Evolutionary conservation across 2,888 invertebrate species (phyloP).

Genomic region (Entomobrya proxima): DNA sequence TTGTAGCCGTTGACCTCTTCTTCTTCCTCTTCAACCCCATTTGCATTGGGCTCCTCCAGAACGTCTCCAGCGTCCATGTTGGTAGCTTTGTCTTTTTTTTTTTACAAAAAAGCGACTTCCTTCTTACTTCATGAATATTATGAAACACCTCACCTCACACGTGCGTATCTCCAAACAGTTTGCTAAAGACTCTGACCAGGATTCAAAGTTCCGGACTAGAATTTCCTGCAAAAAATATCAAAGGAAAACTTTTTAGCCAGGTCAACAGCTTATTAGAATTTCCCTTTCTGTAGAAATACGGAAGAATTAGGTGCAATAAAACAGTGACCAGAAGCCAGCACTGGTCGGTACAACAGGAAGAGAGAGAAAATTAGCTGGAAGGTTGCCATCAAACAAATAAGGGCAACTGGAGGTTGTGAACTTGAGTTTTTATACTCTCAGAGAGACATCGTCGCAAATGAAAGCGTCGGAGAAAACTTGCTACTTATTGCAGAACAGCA

Average conservation of each 20-base stretch:
- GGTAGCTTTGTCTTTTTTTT: not conserved
- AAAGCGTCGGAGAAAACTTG: slow-evolving; percentile 6
- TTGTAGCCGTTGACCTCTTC: slow-evolving; percentile 26
- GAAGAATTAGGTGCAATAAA: not conserved
- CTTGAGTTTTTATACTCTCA: slow-evolving; percentile 57
- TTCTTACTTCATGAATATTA: slow-evolving; percentile 16
- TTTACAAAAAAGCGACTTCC: not conserved
- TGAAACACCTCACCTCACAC: not conserved
- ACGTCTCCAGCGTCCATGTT: slow-evolving; percentile 35
- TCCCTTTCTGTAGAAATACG: not conserved
- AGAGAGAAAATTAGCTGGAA: not conserved
- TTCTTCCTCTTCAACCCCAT: slow-evolving; percentile 16
- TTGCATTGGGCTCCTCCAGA: not conserved
- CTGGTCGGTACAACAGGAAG: slow-evolving; percentile 27
- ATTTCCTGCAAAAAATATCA: not conserved
- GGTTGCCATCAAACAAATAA: slow-evolving; percentile 45
- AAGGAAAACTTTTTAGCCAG: not conserved
- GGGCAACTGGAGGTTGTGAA: slow-evolving; percentile 56
- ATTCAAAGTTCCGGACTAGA: not conserved
- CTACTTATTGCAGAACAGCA: not conserved
- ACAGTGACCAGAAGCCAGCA: slow-evolving; percentile 11
- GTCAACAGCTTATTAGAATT: not conserved
- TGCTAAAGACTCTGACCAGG: not conserved
- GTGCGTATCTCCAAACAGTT: not conserved
- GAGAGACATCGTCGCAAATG: slow-evolving; percentile 23